These are phyloP conservation scores for Amazona ochrocephala DNA, from an alignment of 2,797 vertebrate species.

Conservation along the genomic window DNA sequence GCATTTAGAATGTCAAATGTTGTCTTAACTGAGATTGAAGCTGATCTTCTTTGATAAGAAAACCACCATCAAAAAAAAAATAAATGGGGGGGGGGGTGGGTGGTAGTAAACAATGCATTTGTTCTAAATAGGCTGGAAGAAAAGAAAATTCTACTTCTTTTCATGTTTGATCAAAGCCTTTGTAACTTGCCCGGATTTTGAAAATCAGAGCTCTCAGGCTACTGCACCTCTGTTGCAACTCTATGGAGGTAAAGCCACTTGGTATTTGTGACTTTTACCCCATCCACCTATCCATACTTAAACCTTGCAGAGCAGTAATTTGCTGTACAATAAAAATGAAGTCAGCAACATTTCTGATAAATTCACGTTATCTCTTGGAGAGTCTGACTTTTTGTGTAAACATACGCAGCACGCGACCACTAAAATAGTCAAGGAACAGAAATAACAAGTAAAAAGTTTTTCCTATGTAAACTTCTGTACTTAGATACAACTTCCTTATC, in stretches of 20 bases:
- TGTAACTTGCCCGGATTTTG: neutral
- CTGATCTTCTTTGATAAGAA: neutral
- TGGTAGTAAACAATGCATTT: neutral
- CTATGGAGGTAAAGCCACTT: neutral
- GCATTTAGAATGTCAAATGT: neutral
- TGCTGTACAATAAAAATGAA: neutral
- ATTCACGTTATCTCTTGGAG: neutral
- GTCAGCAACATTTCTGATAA: neutral
- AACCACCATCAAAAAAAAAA: fast-evolving
- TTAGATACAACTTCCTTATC: neutral
- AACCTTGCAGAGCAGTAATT: neutral
- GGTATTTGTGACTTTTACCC: neutral
- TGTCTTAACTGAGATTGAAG: neutral
- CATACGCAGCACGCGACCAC: neutral
- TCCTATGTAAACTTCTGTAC: neutral
- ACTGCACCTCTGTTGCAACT: neutral
- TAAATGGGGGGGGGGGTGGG: fast-evolving
- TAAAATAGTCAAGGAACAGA: neutral
- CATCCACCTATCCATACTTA: neutral
- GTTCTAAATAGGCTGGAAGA: neutral
- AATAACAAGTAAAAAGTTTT: slow-evolving; percentile 15
- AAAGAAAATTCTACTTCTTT: slow-evolving; percentile 9
- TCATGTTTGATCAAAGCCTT: neutral
- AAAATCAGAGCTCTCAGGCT: neutral
- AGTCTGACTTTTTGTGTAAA: neutral